Evolutionary conservation across 2,888 invertebrate genomes (phyloP), one percentile per base, ranked within the genome.

Genomic region (Leptura quadrifasciata): DNA sequence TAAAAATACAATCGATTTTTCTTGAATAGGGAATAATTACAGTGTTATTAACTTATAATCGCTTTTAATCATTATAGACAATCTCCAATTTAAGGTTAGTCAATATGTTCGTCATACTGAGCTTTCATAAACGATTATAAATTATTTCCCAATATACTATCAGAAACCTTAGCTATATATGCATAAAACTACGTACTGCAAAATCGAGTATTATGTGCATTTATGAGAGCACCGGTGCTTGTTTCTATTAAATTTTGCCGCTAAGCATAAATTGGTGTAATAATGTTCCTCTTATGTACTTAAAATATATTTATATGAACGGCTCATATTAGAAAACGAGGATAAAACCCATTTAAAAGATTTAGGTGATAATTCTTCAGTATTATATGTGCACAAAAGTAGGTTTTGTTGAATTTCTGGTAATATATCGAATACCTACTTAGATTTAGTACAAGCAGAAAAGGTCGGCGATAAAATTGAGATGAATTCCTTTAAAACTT

Each of bases 401-500:
- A 47, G 21, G 69, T 69, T 69, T 69, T 69, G 35, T 69, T 69
- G 69, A 69, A 69, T 69, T 69, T 35, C 69, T 69, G 69, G 69
- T 20, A 35, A 68, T 68, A 18, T 68, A 18, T 21, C 18, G 39
- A 12, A 47, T n/a, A 47, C 8, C 31, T 39, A n/a, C 47, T 47
- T 47, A 47, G 5, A n/a, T 47, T 47, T n/a, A 47, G 47, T 47
- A 0, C 15, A 47, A 6, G n/a, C 47, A 47, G 47, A 47, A 15
- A 47, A 47, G n/a, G n/a, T 47, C n/a, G n/a, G 6, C n/a, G 4
- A 5, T 31, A 17, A 47, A 47, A 15, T 47, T 15, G 1, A 47
- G 5, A n/a, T n/a, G 5, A n/a, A 17, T 47, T n/a, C 5, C 1
- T 47, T n/a, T n/a, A 17, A n/a, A 47, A n/a, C 17, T 12, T 47